phyloP scores from a whole-genome alignment of 2,797 vertebrate species.

The Zalophus californianus region DNA sequence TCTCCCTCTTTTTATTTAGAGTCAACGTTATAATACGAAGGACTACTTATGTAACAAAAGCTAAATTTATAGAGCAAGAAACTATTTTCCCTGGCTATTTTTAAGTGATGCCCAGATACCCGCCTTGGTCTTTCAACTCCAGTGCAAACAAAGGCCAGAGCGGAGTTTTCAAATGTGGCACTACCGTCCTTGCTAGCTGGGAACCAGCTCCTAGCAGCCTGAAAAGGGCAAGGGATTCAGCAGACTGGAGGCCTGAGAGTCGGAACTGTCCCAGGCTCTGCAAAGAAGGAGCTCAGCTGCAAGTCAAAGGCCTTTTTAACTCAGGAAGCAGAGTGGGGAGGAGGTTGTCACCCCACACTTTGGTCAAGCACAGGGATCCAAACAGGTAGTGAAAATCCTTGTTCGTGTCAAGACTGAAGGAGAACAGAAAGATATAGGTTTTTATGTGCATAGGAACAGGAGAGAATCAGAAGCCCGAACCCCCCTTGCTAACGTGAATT shows the following conservation, averaged over 20 bases:
- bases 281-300: not conserved
- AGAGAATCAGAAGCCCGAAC: not conserved
- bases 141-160: not conserved
- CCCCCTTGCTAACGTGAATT: not conserved
- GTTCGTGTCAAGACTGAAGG: not conserved
- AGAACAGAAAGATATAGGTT: not conserved
- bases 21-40: not conserved
- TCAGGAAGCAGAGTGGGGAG: not conserved
- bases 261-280: not conserved
- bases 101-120: not conserved
- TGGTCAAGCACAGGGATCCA: not conserved
- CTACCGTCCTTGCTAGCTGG: fast-evolving
- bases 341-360: not conserved
- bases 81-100: slow-evolving; percentile 7
- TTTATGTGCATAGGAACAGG: too few relatives aligned
- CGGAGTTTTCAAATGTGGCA: not conserved
- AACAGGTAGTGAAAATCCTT: not conserved
- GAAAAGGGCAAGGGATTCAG: not conserved
- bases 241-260: not conserved
- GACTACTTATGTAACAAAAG: not conserved
- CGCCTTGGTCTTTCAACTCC: not conserved
- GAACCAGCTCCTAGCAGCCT: not conserved
- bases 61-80: not conserved
- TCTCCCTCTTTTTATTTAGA: slow-evolving; percentile 24
- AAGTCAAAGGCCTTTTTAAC: not conserved